Percentiles rank a stretch among this genome's conserved stretches.
These are phyloP conservation scores for Falco cherrug DNA, from an alignment of 2,797 vertebrate species.

Conservation along the genomic window DNA sequence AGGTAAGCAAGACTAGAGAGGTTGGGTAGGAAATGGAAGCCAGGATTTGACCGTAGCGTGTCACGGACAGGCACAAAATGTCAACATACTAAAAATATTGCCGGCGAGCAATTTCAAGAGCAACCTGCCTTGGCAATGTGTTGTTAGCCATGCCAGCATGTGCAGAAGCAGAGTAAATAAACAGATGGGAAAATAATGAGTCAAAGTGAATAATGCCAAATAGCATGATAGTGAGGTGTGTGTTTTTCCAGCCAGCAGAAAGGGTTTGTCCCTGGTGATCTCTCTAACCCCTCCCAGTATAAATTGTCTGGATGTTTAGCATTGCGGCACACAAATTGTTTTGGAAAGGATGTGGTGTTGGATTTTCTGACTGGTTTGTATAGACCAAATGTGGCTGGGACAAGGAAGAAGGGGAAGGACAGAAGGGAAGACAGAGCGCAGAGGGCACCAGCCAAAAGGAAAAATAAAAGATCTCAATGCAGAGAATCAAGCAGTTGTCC, in stretches of 20 bases:
- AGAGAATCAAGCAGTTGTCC: background rate
- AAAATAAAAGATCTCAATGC: background rate
- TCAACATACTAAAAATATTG: background rate
- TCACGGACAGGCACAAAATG: background rate
- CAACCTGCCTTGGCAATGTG: background rate
- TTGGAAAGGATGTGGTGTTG: background rate
- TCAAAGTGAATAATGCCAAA: background rate
- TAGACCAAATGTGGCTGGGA: background rate
- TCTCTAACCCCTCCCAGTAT: background rate
- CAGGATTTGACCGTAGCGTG: no score
- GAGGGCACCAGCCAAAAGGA: background rate
- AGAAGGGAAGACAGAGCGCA: fast-evolving
- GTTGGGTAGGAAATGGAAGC: fast-evolving
- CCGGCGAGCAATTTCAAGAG: background rate
- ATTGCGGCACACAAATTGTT: background rate
- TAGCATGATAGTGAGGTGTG: background rate
- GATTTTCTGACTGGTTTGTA: background rate
- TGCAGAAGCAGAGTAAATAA: background rate
- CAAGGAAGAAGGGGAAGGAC: background rate
- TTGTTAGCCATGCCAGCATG: background rate
- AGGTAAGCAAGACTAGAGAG: fast-evolving
- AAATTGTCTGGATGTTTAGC: background rate
- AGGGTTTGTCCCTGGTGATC: background rate
- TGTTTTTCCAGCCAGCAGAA: background rate
- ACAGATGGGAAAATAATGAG: background rate